Base-by-base conservation (phyloP, 2,888 invertebrate genomes). In the Falcaria lacertinaria region DNA sequence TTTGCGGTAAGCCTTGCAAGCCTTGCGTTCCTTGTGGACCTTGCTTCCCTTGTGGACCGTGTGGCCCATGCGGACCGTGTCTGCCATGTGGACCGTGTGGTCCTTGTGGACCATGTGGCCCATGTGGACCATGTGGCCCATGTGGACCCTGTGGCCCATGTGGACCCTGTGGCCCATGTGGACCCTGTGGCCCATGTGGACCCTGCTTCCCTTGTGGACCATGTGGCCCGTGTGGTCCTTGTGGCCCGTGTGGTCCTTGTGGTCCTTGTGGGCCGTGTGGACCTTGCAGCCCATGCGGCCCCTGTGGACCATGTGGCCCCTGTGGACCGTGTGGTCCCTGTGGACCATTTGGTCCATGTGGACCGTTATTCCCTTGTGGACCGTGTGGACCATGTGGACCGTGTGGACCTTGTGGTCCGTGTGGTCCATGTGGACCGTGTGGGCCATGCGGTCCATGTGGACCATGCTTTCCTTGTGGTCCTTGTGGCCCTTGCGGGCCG, bases 71-170 rank as follows among this genome's bases (percentile, higher is more conserved):
- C 7, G 42, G 39, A 7, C 40, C 37, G 2, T 47, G 44, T 33
- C 32, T 17, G 2, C 40, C 43, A 4, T 52, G 53, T 43, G 43
- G 41, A 11, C 36, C 51, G 11, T 42, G 48, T 33, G 11, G 47
- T 4, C 16, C 16, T 14, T 19, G 22, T 2, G 35, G 35, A 0
- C 35, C 35, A 2, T 45, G 45, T 19, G 37, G 45, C 3, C 37
- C 40, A 2, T 33, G 56, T 39, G 46, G 55, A 0, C 78, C 80
- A 0, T 74, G 76, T n/a, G 74, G 77, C 15, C 72, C 63, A 0
- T 72, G 37, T 11, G 45, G 42, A 34, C 34, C 42, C 6, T 39
- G 65, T 13, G 57, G 64, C 0, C 70, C 71, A 0, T 69, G 73
- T 14, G 55, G 64, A 0, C 59, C 68, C 0, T 69, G 69, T 7